Percentiles rank a stretch among this genome's conserved stretches.
These are phyloP conservation scores for Stegophylla sp. DNA, from an alignment of 2,888 invertebrate species.

Conservation along the genomic window DNA sequence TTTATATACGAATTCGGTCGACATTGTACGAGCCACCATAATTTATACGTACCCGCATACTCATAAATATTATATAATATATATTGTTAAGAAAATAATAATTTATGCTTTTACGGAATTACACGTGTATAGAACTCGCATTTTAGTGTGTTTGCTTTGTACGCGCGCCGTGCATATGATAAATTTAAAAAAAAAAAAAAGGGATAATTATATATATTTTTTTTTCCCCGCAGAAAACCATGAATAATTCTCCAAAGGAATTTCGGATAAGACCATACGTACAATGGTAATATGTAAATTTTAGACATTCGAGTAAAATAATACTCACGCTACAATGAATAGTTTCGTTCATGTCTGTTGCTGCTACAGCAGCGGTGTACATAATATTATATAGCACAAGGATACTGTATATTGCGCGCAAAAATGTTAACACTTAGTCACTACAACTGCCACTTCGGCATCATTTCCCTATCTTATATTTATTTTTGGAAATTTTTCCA, in stretches of 20 bases:
- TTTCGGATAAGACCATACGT: conserved; percentile 35
- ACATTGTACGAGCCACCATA: background rate
- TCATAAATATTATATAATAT: background rate
- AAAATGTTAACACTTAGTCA: background rate
- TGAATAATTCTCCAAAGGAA: conserved; percentile 38
- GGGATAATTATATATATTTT: conserved; percentile 36
- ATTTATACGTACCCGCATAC: background rate
- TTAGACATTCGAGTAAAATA: conserved; percentile 38
- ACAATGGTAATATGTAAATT: conserved; percentile 42
- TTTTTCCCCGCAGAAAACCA: background rate
- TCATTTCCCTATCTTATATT: too few relatives aligned
- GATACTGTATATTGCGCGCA: too few relatives aligned
- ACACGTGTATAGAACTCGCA: background rate
- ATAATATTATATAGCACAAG: background rate
- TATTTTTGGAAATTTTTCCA: too few relatives aligned
- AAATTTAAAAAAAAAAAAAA: conserved; percentile 33
- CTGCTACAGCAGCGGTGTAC: background rate
- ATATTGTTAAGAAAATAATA: conserved; percentile 29
- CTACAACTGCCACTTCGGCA: too few relatives aligned
- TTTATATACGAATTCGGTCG: background rate
- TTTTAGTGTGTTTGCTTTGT: conserved; percentile 32
- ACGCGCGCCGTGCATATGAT: conserved; percentile 25
- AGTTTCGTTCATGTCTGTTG: conserved; percentile 1
- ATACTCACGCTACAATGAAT: conserved; percentile 1
- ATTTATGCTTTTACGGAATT: conserved; percentile 41